Evolutionary conservation across 1,140 invertebrate species (phyloP).

Genomic region (Apocrypta bakeri): DNA sequence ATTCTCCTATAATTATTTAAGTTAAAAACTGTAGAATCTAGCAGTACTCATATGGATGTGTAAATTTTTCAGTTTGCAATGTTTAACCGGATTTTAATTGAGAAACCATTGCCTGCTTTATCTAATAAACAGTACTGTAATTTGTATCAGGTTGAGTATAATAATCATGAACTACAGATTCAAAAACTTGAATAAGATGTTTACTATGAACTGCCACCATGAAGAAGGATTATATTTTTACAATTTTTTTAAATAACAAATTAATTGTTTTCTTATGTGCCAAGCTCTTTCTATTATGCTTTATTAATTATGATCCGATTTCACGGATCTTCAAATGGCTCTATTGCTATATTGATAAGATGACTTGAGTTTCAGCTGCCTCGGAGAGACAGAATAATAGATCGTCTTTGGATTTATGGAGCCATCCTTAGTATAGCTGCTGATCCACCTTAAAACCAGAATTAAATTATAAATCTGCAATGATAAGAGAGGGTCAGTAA

Average conservation of each 20-base stretch:
- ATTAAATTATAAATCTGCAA: constrained; percentile 51
- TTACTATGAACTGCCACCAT: constrained; percentile 41
- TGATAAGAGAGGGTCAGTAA: constrained; percentile 34
- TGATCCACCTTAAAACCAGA: constrained; percentile 57
- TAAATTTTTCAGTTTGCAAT: constrained; percentile 50
- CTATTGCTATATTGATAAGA: constrained; percentile 33
- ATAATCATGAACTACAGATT: constrained; percentile 57
- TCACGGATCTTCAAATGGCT: constrained; percentile 16
- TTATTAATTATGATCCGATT: constrained; percentile 15
- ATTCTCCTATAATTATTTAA: constrained; percentile 11
- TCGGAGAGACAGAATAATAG: constrained; percentile 47
- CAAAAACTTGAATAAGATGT: constrained; percentile 29
- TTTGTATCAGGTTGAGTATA: constrained; percentile 59
- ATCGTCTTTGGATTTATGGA: constrained; percentile 50
- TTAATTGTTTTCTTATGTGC: constrained; percentile 46
- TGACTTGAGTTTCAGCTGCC: constrained; percentile 56
- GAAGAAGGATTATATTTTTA: constrained; percentile 34
- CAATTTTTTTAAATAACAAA: constrained; percentile 37
- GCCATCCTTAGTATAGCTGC: constrained; percentile 48
- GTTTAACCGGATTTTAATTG: constrained; percentile 48
- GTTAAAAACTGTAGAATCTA: constrained; percentile 26
- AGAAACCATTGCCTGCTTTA: constrained; percentile 52
- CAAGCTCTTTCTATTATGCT: constrained; percentile 48
- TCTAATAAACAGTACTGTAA: constrained; percentile 49
- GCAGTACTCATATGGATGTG: neutral